Evolutionary conservation across 2,888 invertebrate genomes (phyloP).

Genomic region (Tetrapedia diversipes): DNA sequence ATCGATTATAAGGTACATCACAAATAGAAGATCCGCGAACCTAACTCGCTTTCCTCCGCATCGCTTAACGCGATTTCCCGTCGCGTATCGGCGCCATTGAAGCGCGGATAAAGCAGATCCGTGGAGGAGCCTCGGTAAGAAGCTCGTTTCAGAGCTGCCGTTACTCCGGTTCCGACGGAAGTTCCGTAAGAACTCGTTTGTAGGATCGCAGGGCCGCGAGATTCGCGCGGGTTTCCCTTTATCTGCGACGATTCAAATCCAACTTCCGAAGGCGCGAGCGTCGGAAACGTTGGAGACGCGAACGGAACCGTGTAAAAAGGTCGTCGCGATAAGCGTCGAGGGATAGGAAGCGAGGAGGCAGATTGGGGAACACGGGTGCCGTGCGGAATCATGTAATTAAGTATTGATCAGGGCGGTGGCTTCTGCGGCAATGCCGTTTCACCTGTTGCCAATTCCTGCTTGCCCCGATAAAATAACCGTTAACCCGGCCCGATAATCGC

Average conservation of each 20-base stretch:
- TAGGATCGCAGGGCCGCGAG: neutral
- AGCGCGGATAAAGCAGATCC: constrained; percentile 14
- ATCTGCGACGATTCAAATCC: constrained; percentile 33
- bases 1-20: no score
- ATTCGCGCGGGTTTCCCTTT: constrained; percentile 3
- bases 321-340: constrained; percentile 21
- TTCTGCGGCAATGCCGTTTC: constrained; percentile 68
- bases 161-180: constrained; percentile 5
- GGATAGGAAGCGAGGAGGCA: neutral
- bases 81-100: neutral
- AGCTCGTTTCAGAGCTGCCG: neutral
- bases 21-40: no score
- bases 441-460: constrained; percentile 76
- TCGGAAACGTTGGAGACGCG: constrained; percentile 4
- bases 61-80: neutral
- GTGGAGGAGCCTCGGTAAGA: neutral
- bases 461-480: constrained; percentile 69
- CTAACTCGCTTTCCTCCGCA: no score
- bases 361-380: constrained; percentile 26
- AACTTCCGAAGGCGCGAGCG: constrained; percentile 31
- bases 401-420: constrained; percentile 79
- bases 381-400: constrained; percentile 75
- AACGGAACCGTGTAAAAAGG: no score
- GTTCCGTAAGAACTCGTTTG: constrained; percentile 24
- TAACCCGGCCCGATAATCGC: constrained; percentile 50